A percentile compares a stretch with the other conserved stretches of the same genome.
phyloP scores from a whole-genome alignment of 2,797 vertebrate species.

The Jordanella pulchra region DNA sequence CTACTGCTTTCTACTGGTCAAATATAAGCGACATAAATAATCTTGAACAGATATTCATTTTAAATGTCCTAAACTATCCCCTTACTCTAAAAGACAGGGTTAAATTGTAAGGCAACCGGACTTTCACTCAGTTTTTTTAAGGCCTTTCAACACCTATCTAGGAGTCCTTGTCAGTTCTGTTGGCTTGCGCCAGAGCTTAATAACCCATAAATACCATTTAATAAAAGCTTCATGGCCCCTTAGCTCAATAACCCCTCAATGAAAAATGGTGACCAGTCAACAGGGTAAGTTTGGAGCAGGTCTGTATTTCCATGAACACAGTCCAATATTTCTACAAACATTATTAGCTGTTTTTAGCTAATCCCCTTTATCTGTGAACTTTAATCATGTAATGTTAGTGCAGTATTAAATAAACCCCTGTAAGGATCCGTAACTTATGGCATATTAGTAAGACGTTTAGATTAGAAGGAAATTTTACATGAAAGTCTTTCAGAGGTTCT shows the following conservation, averaged over 20 bases:
- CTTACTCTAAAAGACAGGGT: neutral
- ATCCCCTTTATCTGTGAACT: neutral
- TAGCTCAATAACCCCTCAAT: too few relatives aligned
- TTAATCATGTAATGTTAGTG: neutral
- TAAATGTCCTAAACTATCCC: neutral
- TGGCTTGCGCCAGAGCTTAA: too few relatives aligned
- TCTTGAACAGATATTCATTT: neutral
- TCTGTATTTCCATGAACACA: neutral
- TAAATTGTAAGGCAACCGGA: too few relatives aligned
- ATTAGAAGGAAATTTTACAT: neutral
- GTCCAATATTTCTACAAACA: neutral
- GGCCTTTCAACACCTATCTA: too few relatives aligned
- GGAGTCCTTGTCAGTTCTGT: too few relatives aligned
- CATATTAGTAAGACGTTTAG: neutral
- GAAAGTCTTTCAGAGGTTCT: neutral
- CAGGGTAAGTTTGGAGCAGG: neutral
- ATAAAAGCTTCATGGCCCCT: too few relatives aligned
- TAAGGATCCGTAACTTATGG: neutral
- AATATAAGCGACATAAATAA: neutral
- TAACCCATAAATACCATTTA: too few relatives aligned
- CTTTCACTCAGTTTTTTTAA: too few relatives aligned
- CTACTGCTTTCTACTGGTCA: neutral
- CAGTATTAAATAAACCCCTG: neutral
- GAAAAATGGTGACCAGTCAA: neutral
- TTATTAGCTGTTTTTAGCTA: neutral